Conservation (phyloP, 2,113 vertebrate genomes). For the Patagioenas fasciata region DNA sequence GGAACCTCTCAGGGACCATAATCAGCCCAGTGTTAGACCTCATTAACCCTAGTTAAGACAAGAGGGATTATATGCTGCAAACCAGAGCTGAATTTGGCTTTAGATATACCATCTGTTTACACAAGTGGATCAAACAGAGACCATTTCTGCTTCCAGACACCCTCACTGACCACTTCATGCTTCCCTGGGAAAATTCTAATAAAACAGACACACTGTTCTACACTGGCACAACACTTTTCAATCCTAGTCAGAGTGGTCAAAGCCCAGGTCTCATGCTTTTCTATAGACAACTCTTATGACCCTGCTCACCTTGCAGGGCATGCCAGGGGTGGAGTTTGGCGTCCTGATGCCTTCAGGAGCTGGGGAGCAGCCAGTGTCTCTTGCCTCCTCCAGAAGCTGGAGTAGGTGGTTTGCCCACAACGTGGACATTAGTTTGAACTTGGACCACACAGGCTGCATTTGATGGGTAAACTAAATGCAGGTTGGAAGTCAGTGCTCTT, state of each 20-base stretch:
- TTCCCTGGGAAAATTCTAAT: constrained; percentile 33
- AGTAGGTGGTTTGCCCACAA: not conserved
- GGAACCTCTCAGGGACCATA: constrained; percentile 9
- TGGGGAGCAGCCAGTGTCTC: not conserved
- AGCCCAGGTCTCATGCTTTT: not conserved
- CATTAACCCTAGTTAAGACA: constrained; percentile 33
- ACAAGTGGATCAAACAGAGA: constrained; percentile 1
- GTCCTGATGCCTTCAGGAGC: not conserved
- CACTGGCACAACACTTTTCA: rapidly evolving
- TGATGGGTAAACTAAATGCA: not conserved
- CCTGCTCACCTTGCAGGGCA: not conserved
- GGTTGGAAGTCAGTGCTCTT: not conserved
- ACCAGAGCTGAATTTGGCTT: constrained; percentile 43
- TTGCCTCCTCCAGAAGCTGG: not conserved
- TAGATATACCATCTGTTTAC: constrained; percentile 46
- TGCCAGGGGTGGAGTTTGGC: not conserved
- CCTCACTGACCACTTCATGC: not conserved
- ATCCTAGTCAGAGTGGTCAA: not conserved
- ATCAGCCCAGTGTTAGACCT: not conserved
- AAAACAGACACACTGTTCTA: not conserved
- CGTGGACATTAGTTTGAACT: not conserved
- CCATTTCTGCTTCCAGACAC: constrained; percentile 3
- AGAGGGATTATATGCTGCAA: constrained; percentile 10
- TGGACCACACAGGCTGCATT: not conserved
- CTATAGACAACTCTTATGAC: not conserved